A percentile compares a stretch with the other conserved stretches of the same genome.
Evolutionary conservation across 2,113 vertebrate genomes (phyloP).

Genomic region (Mus musculus): GRCm39 chr3:63787001-63787500

Average conservation of each 20-base stretch:
- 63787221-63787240: background rate
- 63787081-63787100: slow-evolving; percentile 65
- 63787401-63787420: background rate
- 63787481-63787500: background rate
- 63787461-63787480: background rate
- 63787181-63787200: background rate
- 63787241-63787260: background rate
- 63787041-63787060: slow-evolving; percentile 33
- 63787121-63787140: slow-evolving; percentile 39
- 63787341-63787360: background rate
- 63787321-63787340: no score
- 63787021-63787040: slow-evolving; percentile 41
- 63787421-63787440: background rate
- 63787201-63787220: background rate
- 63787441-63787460: background rate
- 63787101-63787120: slow-evolving; percentile 47
- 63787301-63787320: background rate
- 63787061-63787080: slow-evolving; percentile 53
- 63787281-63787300: no score
- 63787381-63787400: no score
- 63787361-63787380: background rate
- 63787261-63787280: background rate
- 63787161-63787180: background rate
- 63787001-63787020: slow-evolving; percentile 15
- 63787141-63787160: slow-evolving; percentile 21